A percentile compares a stretch with the other conserved stretches of the same genome.
Conservation (phyloP, 1,140 invertebrate species). For the Brachystomella parvula region DNA sequence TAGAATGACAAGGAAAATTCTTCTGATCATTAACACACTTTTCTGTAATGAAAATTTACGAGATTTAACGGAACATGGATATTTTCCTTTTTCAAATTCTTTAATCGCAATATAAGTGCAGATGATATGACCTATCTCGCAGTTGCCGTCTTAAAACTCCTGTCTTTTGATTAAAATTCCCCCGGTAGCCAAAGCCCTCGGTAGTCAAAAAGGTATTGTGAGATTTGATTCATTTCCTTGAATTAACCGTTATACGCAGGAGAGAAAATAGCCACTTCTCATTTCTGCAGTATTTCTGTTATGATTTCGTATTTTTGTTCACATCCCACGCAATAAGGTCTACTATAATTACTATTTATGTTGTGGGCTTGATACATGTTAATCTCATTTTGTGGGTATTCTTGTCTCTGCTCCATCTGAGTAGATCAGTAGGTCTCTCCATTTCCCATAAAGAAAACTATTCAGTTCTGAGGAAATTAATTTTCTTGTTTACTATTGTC, state of each 20-base stretch:
- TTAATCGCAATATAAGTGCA: neutral
- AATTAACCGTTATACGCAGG: too few species aligned
- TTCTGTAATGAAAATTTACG: neutral
- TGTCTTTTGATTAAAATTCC: neutral
- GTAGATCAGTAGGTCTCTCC: conserved; percentile 2
- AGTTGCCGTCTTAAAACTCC: neutral
- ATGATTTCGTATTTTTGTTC: too few species aligned
- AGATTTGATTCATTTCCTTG: neutral
- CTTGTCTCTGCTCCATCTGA: too few species aligned
- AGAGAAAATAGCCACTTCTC: too few species aligned
- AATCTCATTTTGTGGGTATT: neutral
- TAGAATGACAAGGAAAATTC: neutral
- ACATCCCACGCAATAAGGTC: too few species aligned
- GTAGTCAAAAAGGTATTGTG: neutral
- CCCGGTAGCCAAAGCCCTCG: neutral
- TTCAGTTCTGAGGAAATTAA: too few species aligned
- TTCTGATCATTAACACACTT: neutral
- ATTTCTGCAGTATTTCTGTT: too few species aligned
- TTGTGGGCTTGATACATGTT: too few species aligned
- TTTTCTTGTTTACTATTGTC: too few species aligned
- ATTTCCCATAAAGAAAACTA: conserved; percentile 1
- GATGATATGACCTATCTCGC: neutral
- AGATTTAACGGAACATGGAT: neutral
- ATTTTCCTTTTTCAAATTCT: neutral
- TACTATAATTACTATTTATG: too few species aligned